Base-by-base conservation (phyloP, 2,113 vertebrate species). In the Ceyx margarethae region DNA sequence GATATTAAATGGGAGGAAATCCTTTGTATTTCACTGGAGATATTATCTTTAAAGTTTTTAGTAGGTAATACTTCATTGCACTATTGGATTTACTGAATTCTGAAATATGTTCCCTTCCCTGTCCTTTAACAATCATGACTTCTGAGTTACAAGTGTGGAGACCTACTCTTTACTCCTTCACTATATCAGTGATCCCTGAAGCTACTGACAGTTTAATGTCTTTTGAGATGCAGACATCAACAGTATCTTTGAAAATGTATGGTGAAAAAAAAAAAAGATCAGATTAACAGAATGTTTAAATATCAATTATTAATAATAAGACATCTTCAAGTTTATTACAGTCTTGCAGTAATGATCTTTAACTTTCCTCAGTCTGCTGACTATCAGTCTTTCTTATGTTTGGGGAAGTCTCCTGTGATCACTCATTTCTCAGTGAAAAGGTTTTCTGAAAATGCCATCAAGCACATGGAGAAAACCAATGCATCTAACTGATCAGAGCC, bases 381-480 rank as follows among this genome's bases (percentile, higher is more conserved):
- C 28, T 33, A 73, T 78, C 42, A 53, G n/a, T 89, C 79, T 79
- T 89, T 86, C 64, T 89, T 67, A 18, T 67, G 43, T 54, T 72
- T 81, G n/a, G n/a, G 68, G 11, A 91, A 91, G 17, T 90, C 35
- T 77, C 61, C 65, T 8, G 6, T 58, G 78, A 58, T 45, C 58
- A 66, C 28, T 76, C 42, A 53, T 48, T 95, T 93, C 69, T 92
- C 94, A 89, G 4, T 77, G 86, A 92, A 95, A 92, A 92, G 13
- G 4, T 57, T 90, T 97, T 93, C 92, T 93, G 80, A 94, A 92
- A 96, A 94, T 50, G 33, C 35, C 94, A 91, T 95, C 81, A 83
- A 82, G 57, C 43, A 87, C 95, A 95, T 69, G 88, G 69, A 37
- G 76, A 94, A 95, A 93, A 91, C 68, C 93, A 93, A 91, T 75